phyloP scores from a whole-genome alignment of 2,113 vertebrate genomes.

The Tapirus terrestris region DNA sequence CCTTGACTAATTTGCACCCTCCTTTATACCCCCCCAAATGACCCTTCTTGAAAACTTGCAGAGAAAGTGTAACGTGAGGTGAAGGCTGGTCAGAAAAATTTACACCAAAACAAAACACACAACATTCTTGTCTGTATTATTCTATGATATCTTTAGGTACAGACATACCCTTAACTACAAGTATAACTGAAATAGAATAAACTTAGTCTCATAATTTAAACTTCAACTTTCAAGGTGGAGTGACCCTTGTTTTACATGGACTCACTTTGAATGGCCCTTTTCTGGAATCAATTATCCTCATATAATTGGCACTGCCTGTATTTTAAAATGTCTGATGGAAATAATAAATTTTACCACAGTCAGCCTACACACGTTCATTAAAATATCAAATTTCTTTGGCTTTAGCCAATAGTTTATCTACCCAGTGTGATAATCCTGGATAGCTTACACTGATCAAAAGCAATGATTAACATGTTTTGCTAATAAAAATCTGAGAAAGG shows the following conservation, averaged over 20 bases:
- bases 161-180: neutral
- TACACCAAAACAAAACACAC: neutral
- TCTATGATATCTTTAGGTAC: neutral
- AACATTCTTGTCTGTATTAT: neutral
- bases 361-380: neutral
- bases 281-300: constrained; percentile 39
- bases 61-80: neutral
- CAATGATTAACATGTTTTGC: neutral
- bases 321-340: constrained; percentile 60
- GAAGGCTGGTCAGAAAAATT: neutral
- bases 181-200: neutral
- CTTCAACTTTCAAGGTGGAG: neutral
- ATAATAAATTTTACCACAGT: constrained; percentile 53
- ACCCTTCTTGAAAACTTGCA: neutral
- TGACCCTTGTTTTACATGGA: neutral
- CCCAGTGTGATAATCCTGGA: neutral
- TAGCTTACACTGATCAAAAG: neutral
- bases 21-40: accelerated
- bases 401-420: neutral
- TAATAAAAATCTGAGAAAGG: constrained; percentile 33
- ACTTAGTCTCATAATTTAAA: constrained; percentile 20
- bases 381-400: constrained; percentile 40
- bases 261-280: neutral
- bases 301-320: neutral
- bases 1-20: neutral